These are phyloP conservation scores for Clostera curtula DNA, from an alignment of 2,888 invertebrate species.

Conservation along the genomic window DNA sequence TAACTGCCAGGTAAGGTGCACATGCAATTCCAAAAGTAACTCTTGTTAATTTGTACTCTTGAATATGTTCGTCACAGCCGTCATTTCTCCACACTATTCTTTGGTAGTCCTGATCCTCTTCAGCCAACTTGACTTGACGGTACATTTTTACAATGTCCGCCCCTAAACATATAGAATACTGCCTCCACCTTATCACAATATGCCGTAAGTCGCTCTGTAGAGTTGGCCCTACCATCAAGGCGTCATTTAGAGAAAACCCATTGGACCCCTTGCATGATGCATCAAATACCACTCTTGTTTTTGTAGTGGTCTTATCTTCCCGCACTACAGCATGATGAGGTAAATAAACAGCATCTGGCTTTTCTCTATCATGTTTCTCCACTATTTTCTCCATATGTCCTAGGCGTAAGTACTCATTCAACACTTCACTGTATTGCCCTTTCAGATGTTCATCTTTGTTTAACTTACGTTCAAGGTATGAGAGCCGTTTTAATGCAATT, in stretches of 20 bases:
- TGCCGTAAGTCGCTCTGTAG: constrained; percentile 11
- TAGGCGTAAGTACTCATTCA: constrained; percentile 10
- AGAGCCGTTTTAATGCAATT: constrained; percentile 4
- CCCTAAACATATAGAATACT: constrained; percentile 3
- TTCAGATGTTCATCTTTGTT: constrained; percentile 1
- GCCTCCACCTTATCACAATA: constrained; percentile 9
- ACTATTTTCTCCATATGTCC: constrained; percentile 8
- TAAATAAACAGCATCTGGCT: constrained; percentile 4
- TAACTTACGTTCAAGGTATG: constrained; percentile 2
- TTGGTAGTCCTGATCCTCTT: constrained; percentile 3
- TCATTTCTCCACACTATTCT: constrained; percentile 10
- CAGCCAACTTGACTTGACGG: constrained; percentile 4
- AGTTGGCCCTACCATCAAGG: constrained; percentile 11
- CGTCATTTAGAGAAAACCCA: constrained; percentile 12
- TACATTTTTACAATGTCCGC: constrained; percentile 14
- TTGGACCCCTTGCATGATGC: constrained; percentile 8
- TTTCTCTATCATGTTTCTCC: background rate
- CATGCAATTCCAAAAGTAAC: constrained; percentile 19
- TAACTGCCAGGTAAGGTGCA: constrained; percentile 23
- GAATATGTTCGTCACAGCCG: constrained; percentile 2
- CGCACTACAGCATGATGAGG: constrained; percentile 16
- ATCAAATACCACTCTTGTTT: constrained; percentile 21
- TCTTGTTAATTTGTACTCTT: constrained; percentile 10
- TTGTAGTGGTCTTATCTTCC: constrained; percentile 15
- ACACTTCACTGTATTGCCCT: constrained; percentile 5